Evolutionary conservation across 2,888 invertebrate genomes (phyloP).

Genomic region (Acleris holmiana): DNA sequence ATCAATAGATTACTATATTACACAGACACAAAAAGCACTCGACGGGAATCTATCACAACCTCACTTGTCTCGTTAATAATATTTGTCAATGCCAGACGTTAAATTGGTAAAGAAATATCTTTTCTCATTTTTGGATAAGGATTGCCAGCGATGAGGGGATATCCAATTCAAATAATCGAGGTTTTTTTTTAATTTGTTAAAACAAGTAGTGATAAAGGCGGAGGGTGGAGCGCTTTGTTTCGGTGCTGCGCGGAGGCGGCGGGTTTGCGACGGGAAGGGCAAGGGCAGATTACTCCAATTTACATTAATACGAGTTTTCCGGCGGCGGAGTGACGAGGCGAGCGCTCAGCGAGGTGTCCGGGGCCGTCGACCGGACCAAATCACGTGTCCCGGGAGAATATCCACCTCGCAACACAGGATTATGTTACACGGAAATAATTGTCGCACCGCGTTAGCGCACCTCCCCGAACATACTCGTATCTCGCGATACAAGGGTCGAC

Average conservation of each 20-base stretch:
- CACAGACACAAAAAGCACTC: not conserved
- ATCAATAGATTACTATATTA: not conserved
- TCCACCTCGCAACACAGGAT: constrained; percentile 69
- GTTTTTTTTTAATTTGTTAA: constrained; percentile 26
- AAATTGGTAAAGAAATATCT: too few relatives aligned
- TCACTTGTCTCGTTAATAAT: too few relatives aligned
- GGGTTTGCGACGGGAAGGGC: constrained; percentile 55
- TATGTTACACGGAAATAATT: constrained; percentile 80
- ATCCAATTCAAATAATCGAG: not conserved
- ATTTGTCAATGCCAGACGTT: too few relatives aligned
- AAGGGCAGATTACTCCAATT: constrained; percentile 67
- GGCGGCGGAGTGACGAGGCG: constrained; percentile 54
- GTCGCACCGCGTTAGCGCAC: constrained; percentile 66
- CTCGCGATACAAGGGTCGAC: constrained; percentile 66
- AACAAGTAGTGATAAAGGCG: constrained; percentile 34
- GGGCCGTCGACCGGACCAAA: constrained; percentile 52
- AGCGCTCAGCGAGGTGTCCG: constrained; percentile 34
- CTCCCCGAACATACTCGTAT: constrained; percentile 57
- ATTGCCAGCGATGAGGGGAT: too few relatives aligned
- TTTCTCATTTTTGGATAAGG: too few relatives aligned
- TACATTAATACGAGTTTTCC: constrained; percentile 70
- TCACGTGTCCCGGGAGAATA: constrained; percentile 68
- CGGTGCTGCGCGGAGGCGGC: constrained; percentile 17
- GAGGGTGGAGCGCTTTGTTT: constrained; percentile 44
- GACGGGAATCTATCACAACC: too few relatives aligned